These are phyloP conservation scores for Drosophila mauritiana DNA, from an alignment of 1,140 invertebrate genomes.

Conservation along the genomic window DNA sequence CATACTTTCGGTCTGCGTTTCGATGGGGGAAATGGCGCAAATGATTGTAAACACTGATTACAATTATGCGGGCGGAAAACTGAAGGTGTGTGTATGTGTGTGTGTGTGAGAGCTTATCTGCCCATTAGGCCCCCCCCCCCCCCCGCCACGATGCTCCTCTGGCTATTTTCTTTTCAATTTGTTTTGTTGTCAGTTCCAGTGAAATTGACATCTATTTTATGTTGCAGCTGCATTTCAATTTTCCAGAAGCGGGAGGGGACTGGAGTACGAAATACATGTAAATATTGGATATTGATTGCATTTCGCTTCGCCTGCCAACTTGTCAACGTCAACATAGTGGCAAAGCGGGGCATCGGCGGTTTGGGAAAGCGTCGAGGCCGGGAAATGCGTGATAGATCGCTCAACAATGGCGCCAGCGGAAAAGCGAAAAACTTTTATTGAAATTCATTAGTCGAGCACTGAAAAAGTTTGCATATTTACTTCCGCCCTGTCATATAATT, in stretches of 20 bases:
- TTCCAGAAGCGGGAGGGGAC: not conserved
- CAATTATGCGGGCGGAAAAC: constrained; percentile 32
- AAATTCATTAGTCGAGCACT: constrained; percentile 62
- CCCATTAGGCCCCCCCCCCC: not conserved
- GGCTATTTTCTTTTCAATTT: constrained; percentile 52
- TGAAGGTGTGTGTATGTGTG: constrained; percentile 1
- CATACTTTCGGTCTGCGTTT: constrained; percentile 37
- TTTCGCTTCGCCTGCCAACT: constrained; percentile 67
- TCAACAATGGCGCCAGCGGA: constrained; percentile 44
- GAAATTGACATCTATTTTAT: constrained; percentile 66
- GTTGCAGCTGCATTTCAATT: constrained; percentile 57
- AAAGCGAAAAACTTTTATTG: constrained; percentile 41
- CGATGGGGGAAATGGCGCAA: constrained; percentile 18
- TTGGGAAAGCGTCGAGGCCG: not conserved
- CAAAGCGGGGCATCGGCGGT: not conserved
- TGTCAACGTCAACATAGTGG: constrained; percentile 63
- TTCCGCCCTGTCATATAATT: constrained; percentile 34
- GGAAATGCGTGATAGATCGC: constrained; percentile 51
- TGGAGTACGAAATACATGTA: constrained; percentile 24
- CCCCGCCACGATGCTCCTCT: not conserved
- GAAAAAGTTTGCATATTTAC: constrained; percentile 50
- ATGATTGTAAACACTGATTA: constrained; percentile 54
- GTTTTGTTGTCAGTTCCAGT: constrained; percentile 58
- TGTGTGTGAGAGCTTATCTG: constrained; percentile 13
- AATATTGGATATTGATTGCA: constrained; percentile 77